Evolutionary conservation across 2,888 invertebrate species (phyloP), one percentile per base, ranked within the genome.

Genomic region (Apamea anceps): DNA sequence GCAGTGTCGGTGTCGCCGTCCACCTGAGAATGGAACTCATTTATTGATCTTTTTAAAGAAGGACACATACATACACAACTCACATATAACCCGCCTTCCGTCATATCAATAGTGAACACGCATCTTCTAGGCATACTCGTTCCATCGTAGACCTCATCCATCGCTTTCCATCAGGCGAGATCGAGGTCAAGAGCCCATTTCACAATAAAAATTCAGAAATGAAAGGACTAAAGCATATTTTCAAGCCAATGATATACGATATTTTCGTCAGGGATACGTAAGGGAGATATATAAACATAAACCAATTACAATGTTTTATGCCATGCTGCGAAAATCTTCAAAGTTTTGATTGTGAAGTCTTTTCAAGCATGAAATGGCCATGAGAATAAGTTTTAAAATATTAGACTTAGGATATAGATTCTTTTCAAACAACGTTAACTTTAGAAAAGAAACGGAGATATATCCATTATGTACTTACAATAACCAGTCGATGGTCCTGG

Each of bases 1-100:
- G 97, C 95, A 13, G 98, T 97, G 90, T 99, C 99, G 0, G 99
- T 98, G 90, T 99, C 99, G 0, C 99, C 99, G 91, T 99, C 99
- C 80, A 99, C 98, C 98, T 86, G 63, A 25, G 18, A 62, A 12
- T 25, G 5, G 12, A 42, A 42, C n/a, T n/a, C 68, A 42, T 67
- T 67, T 42, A 66, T 42, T 67, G 13, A 37, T 67, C 32, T 54
- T 28, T 12, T 28, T 18, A 67, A 18, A n/a, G 12, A 28, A 15
- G 8, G 42, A 6, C 3, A 28, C 4, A 18, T n/a, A 42, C 18
- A 18, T 6, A 60, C 8, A 25, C 21, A 70, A 28, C 13, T 32
- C 5, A 32, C 10, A 28, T 18, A 28, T 18, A 62, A 18, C 18
- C 7, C 45, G 28, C 12, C 28, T 28, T 13, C 21, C 1, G 13